Conservation (phyloP, 1,140 invertebrate genomes). For the Hyles vespertilio region DNA sequence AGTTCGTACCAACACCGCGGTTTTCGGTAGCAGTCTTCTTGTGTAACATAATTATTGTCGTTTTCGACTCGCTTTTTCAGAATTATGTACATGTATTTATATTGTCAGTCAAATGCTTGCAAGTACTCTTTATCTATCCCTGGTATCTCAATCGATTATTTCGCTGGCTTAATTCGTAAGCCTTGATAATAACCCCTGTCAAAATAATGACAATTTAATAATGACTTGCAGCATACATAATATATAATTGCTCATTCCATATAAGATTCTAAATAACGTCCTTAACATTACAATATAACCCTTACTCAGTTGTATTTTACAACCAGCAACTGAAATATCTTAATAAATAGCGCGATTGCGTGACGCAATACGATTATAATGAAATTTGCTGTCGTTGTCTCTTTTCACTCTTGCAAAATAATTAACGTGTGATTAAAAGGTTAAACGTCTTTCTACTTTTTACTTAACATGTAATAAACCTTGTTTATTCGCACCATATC, state of each 20-base stretch:
- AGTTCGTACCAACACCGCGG: conserved; percentile 37
- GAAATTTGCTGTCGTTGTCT: not conserved
- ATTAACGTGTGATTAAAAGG: not conserved
- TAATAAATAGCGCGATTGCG: too few relatives aligned
- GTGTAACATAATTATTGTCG: conserved; percentile 56
- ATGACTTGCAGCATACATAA: not conserved
- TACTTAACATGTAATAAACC: conserved; percentile 1
- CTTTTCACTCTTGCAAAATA: not conserved
- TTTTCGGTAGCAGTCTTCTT: conserved; percentile 52
- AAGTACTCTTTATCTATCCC: not conserved
- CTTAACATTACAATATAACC: too few relatives aligned
- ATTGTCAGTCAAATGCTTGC: conserved; percentile 19
- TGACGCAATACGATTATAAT: too few relatives aligned
- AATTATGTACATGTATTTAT: conserved; percentile 47
- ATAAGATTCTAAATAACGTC: too few relatives aligned
- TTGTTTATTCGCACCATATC: not conserved
- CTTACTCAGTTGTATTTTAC: too few relatives aligned
- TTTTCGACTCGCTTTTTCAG: conserved; percentile 48
- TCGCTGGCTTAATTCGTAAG: not conserved
- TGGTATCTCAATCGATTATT: not conserved
- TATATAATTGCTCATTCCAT: too few relatives aligned
- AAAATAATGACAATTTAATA: not conserved
- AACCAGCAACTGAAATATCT: too few relatives aligned
- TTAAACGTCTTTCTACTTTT: conserved; percentile 1
- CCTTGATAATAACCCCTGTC: not conserved